Base-by-base conservation (phyloP, 2,888 invertebrate genomes). In the Slavum lentiscoides region DNA sequence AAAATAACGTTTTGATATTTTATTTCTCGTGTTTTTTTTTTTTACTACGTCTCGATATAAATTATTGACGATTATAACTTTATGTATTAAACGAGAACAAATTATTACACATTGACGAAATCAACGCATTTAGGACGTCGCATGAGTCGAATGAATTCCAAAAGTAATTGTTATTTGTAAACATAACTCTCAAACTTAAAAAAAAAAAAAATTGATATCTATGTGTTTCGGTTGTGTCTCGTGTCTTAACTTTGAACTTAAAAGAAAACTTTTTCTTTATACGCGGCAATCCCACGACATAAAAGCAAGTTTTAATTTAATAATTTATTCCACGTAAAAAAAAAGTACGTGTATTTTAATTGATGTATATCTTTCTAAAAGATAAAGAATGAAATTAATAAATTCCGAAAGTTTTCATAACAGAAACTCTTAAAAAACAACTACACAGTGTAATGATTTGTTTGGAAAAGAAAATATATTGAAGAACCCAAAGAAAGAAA, bases 321-420 rank as follows among this genome's bases (percentile, higher is more conserved):
- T 74, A 53, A 74, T 64, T 53, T 62, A 62, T 30, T 30, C 15
- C n/a, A 49, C 13, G 13, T 61, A 61, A 49, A 69, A 53, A 62
- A 30, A 2, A 53, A n/a, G 9, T 49, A 61, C 61, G 1, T 15
- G 23, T 61, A 73, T 61, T 61, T 73, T 61, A 73, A 61, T 61
- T 73, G 72, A 43, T 23, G 1, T 15, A 74, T 30, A 49, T 8
- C 53, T 49, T 62, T 62, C 13, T 19, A 37, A 61, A 62, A 53
- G n/a, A 74, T n/a, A 62, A 53, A 49, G 19, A 53, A n/a, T 62
- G n/a, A 11, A 62, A 62, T 64, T 15, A 19, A 53, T 30, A 62
- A 17, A 61, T 62, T 49, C 30, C 30, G 30, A 37, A 69, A 69
- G 62, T 74, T 74, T 49, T 62, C 1, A 53, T 37, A 64, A 74